Base-by-base conservation (phyloP, 2,113 vertebrate genomes). In the Epinephelus cyanopodus region DNA sequence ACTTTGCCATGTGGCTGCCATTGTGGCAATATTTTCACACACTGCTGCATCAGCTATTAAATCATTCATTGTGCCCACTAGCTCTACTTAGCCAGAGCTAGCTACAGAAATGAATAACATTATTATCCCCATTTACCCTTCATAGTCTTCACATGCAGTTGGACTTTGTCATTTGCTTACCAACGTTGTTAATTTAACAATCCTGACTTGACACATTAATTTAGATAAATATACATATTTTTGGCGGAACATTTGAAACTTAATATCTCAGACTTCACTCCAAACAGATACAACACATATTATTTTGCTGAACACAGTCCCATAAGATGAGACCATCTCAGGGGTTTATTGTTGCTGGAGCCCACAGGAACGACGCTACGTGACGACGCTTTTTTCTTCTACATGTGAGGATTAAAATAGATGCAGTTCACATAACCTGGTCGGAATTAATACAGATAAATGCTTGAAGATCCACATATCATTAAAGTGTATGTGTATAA, bases 11-110 rank as follows among this genome's bases (percentile, higher is more conserved):
- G 56, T n/a, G 17, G 37, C 45, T 74, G 47, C n/a, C 48, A 52
- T 39, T 70, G 66, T 57, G 5, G 19, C 18, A 33, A 17, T 21
- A 57, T 18, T 37, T 37, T 48, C 21, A 0, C 42, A 52, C 54
- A 18, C 19, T 18, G 6, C 10, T 67, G 27, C 69, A 54, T 70
- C 37, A 72, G 18, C 56, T n/a, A 48, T 73, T 64, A 63, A n/a
- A 68, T 61, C 11, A 29, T 64, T 50, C 57, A 27, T 62, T 3
- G 14, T 61, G 42, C 42, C 56, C 45, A 14, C 42, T 58, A 2
- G 12, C n/a, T 47, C 47, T 54, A 27, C 21, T 72, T 48, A 52
- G 25, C 3, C 0, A 65, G 60, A 47, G 54, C 37, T 29, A 42
- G 7, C 29, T 47, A 42, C n/a, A 67, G 8, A 21, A 77, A 19